These are phyloP conservation scores for Philaethria dido DNA, from an alignment of 2,888 invertebrate genomes.

Conservation along the genomic window DNA sequence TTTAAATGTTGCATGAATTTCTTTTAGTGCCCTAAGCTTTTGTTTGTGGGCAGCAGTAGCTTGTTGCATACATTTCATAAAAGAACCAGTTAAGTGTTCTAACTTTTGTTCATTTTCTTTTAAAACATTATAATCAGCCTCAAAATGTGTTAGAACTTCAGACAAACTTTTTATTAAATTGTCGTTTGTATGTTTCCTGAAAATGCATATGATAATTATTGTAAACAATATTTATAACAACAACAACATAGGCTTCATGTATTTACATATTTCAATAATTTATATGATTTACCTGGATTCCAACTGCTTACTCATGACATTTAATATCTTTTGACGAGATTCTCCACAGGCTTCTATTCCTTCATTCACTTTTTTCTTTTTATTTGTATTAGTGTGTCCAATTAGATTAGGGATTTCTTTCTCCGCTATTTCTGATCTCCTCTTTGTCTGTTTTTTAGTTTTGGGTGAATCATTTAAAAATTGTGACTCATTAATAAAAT, in stretches of 20 bases:
- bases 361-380: slow-evolving; percentile 60
- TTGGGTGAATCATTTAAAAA: slow-evolving; percentile 60
- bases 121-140: slow-evolving; percentile 64
- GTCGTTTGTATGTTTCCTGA: slow-evolving; percentile 63
- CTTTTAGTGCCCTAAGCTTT: slow-evolving; percentile 63
- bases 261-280: slow-evolving; percentile 1
- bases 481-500: slow-evolving; percentile 61
- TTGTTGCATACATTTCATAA: slow-evolving; percentile 70
- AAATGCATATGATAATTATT: slow-evolving; percentile 41
- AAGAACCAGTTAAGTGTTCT: slow-evolving; percentile 62
- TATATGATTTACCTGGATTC: slow-evolving; percentile 58
- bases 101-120: slow-evolving; percentile 73
- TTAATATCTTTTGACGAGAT: slow-evolving; percentile 63
- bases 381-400: slow-evolving; percentile 53
- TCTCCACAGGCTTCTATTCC: slow-evolving; percentile 57
- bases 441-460: slow-evolving; percentile 57
- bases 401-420: slow-evolving; percentile 51
- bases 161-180: slow-evolving; percentile 58
- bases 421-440: slow-evolving; percentile 52
- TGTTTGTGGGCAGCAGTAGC: slow-evolving; percentile 64
- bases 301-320: slow-evolving; percentile 63
- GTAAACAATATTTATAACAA: not conserved
- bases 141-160: slow-evolving; percentile 60
- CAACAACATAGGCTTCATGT: no score
- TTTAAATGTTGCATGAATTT: slow-evolving; percentile 60